phyloP scores from a whole-genome alignment of 2,888 invertebrate genomes.

The Clunio marinus region DNA sequence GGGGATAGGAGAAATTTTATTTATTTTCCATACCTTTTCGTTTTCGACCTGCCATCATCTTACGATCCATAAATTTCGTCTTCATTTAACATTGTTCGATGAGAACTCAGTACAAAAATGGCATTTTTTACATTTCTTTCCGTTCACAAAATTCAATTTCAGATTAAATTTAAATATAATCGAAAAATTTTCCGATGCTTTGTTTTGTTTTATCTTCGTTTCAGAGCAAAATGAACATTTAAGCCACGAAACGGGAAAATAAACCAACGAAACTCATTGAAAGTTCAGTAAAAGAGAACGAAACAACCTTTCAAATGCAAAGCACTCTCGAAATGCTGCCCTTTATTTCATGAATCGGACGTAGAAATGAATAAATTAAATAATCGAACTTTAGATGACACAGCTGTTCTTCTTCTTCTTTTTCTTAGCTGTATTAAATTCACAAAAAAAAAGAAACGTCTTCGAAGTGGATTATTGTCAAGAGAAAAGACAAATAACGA shows the following conservation, averaged over 20 bases:
- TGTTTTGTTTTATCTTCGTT: conserved; percentile 6
- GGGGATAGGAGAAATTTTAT: background rate
- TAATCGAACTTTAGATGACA: background rate
- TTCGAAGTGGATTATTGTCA: conserved; percentile 21
- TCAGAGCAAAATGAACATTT: background rate
- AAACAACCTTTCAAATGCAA: too few species aligned
- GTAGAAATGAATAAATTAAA: conserved; percentile 36
- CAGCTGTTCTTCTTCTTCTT: background rate
- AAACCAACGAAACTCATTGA: too few species aligned
- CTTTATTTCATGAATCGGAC: conserved; percentile 13
- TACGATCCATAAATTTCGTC: conserved; percentile 1
- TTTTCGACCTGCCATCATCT: background rate
- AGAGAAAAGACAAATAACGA: conserved; percentile 10
- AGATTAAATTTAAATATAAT: conserved; percentile 35
- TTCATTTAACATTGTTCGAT: conserved; percentile 8
- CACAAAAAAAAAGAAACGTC: background rate
- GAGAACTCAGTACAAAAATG: background rate
- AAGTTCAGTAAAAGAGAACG: too few species aligned
- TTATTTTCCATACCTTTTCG: background rate
- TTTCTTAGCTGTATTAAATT: background rate
- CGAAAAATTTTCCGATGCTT: conserved; percentile 17
- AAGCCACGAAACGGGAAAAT: too few species aligned
- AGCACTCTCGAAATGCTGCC: background rate
- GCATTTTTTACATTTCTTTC: conserved; percentile 34
- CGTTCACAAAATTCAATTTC: conserved; percentile 30